Evolutionary conservation across 2,888 invertebrate species (phyloP).

Genomic region (Sinhomidia bicolor): DNA sequence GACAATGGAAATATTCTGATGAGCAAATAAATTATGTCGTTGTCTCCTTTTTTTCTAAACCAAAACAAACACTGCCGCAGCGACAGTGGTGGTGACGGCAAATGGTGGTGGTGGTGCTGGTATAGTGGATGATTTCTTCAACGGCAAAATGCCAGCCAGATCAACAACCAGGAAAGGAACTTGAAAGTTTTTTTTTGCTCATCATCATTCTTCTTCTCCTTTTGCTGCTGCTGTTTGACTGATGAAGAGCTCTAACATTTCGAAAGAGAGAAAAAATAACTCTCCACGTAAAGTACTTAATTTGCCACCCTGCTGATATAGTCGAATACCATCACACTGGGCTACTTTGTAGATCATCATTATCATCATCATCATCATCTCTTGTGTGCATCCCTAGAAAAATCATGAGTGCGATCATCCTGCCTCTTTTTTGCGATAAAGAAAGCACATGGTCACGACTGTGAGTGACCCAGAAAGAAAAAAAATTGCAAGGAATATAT

Average conservation of each 20-base stretch:
- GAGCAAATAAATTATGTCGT: constrained; percentile 36
- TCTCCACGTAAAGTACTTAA: constrained; percentile 49
- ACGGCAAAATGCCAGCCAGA: background rate
- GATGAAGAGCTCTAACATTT: constrained; percentile 2
- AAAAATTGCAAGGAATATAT: constrained; percentile 6
- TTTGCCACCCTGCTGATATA: constrained; percentile 73
- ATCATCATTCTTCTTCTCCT: background rate
- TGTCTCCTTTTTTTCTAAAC: background rate
- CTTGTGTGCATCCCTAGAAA: constrained; percentile 1
- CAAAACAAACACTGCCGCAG: background rate
- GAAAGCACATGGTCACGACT: constrained; percentile 70
- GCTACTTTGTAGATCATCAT: constrained; percentile 61
- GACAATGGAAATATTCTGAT: constrained; percentile 25
- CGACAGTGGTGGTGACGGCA: background rate
- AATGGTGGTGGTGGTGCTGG: too few relatives aligned
- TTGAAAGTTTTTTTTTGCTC: background rate
- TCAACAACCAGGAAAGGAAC: background rate
- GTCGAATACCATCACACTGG: constrained; percentile 45
- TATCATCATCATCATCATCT: constrained; percentile 16
- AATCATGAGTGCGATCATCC: constrained; percentile 43
- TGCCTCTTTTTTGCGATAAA: constrained; percentile 44
- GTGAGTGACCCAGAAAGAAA: constrained; percentile 68
- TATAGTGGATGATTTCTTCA: too few relatives aligned
- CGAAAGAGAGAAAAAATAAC: too few relatives aligned
- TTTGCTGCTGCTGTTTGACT: background rate